Conservation (phyloP, 2,888 invertebrate genomes). For the Eupeodes latifasciatus region DNA sequence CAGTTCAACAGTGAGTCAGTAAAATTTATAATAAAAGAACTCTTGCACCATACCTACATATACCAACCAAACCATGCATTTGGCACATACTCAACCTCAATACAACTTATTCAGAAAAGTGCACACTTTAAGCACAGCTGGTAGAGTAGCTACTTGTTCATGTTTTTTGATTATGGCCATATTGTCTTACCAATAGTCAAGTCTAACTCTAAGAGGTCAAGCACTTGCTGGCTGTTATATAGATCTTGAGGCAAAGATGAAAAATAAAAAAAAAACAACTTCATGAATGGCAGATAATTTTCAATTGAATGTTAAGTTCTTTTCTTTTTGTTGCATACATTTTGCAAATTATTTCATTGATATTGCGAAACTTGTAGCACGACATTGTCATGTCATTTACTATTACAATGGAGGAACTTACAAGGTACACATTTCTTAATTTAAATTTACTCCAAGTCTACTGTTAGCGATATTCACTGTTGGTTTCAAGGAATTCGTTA, state of each 20-base stretch:
- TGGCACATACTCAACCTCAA: slow-evolving; percentile 32
- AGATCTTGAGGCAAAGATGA: neutral
- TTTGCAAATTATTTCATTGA: no score
- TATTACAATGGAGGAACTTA: no score
- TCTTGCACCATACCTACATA: slow-evolving; percentile 2
- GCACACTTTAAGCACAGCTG: slow-evolving; percentile 42
- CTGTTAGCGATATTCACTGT: no score
- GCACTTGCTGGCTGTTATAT: slow-evolving; percentile 21
- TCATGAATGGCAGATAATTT: slow-evolving; percentile 47
- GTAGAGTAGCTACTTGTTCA: neutral
- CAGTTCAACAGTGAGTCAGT: neutral
- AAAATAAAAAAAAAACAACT: neutral
- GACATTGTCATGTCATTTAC: no score
- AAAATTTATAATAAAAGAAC: slow-evolving; percentile 5
- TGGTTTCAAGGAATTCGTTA: no score
- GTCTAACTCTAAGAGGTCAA: slow-evolving; percentile 52
- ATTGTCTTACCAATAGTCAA: neutral
- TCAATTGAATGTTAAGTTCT: slow-evolving; percentile 25
- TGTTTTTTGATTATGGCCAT: neutral
- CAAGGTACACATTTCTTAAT: no score
- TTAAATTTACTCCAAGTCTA: no score
- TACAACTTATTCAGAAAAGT: slow-evolving; percentile 34
- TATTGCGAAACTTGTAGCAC: neutral
- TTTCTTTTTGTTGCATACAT: neutral
- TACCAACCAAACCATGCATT: neutral